Evolutionary conservation across 2,888 invertebrate genomes (phyloP), one percentile per base, ranked within the genome.

Genomic region (Coremacera marginata): DNA sequence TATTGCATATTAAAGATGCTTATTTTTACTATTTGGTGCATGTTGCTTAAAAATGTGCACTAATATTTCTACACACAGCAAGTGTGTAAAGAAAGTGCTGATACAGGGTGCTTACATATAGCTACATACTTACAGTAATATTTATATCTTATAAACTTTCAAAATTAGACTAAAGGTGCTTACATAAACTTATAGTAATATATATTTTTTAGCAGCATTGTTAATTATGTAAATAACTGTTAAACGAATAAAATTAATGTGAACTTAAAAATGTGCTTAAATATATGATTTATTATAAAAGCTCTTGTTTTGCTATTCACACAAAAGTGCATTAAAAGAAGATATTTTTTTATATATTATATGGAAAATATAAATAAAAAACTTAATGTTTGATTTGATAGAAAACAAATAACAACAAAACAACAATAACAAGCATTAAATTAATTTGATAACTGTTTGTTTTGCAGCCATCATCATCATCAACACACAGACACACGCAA

Each of bases 121-220:
- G 27, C 25, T 27, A 22, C 14, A 27, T 60, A 22, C 27, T 60
- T 27, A 60, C 11, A 22, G 5, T 11, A 14, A 27, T 60, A 60
- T 27, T 5, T n/a, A 60, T 60, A 60, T 27, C 19, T 5, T 55
- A 22, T 22, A 44, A n/a, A 44, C 14, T 49, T 34, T 19, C 5
- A 22, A 67, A 49, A 34, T 65, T 65, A 44, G 22, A 9, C 67
- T 67, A 4, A 67, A 44, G 7, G 67, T 44, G 67, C 67, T 79
- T 70, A 72, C 74, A 63, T 76, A 75, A 75, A 77, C 51, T 77
- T 78, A 77, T 19, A 4, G 44, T 31, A 57, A 75, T 67, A n/a
- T 34, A 44, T 57, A 44, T 72, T 19, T 75, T n/a, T 27, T 52
- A 27, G 9, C 25, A 77, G 55, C 52, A 60, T 70, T 16, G 31